Percentiles rank a stretch among this genome's conserved stretches.
These are phyloP conservation scores for Ophraella communa DNA, from an alignment of 2,888 invertebrate genomes.

Conservation along the genomic window DNA sequence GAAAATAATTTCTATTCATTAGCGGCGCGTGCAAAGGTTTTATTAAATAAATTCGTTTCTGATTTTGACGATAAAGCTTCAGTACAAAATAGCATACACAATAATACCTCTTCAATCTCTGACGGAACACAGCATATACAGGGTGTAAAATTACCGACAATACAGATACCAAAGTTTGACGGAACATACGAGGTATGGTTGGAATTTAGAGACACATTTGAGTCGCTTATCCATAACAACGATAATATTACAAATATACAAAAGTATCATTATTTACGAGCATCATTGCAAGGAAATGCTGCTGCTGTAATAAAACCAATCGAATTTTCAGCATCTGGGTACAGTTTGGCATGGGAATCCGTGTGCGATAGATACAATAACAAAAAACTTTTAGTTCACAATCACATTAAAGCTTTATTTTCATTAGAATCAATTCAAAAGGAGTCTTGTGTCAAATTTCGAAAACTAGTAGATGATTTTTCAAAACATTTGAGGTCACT, in stretches of 20 bases:
- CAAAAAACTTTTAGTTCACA: constrained; percentile 9
- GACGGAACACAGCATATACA: too few relatives aligned
- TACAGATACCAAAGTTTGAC: constrained; percentile 3
- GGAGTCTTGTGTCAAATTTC: neutral
- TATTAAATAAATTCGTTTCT: too few relatives aligned
- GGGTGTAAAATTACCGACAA: neutral
- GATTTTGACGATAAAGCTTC: too few relatives aligned
- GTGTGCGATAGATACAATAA: constrained; percentile 24
- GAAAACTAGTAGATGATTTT: constrained; percentile 4
- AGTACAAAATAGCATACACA: too few relatives aligned
- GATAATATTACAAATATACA: constrained; percentile 7
- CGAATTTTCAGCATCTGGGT: constrained; percentile 6
- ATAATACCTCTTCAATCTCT: too few relatives aligned
- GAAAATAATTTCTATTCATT: too few relatives aligned
- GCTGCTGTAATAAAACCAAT: constrained; percentile 12
- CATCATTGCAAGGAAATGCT: constrained; percentile 18
- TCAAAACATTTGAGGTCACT: constrained; percentile 5
- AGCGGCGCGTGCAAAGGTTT: too few relatives aligned
- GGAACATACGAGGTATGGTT: constrained; percentile 5
- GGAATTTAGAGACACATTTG: constrained; percentile 18
- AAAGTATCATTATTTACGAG: constrained; percentile 28
- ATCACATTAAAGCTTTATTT: constrained; percentile 19
- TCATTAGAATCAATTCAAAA: constrained; percentile 5
- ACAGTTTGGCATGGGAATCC: constrained; percentile 21
- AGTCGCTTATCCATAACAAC: constrained; percentile 25